Conservation (phyloP, 1,140 invertebrate species). For the Chelonus insularis region DNA sequence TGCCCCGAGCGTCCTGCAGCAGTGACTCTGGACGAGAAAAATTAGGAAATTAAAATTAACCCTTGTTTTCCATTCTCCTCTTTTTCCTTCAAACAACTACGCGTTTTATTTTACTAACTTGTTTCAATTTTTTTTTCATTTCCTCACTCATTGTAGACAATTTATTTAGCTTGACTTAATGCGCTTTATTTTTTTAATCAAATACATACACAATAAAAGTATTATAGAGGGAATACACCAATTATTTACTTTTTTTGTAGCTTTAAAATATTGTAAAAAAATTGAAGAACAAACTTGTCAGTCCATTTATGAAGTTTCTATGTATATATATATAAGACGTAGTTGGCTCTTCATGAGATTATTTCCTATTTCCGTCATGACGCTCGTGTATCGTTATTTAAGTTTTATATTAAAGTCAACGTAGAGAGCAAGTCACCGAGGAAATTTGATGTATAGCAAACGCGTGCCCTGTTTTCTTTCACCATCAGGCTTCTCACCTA, state of each 20-base stretch:
- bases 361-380: conserved; percentile 57
- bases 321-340: no score
- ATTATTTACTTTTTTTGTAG: no score
- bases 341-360: conserved; percentile 54
- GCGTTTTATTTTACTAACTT: no score
- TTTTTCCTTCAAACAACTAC: conserved; percentile 20
- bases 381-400: conserved; percentile 58
- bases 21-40: conserved; percentile 43
- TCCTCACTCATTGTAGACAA: background rate
- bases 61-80: conserved; percentile 30
- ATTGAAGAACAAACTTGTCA: no score
- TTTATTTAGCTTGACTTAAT: no score
- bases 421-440: conserved; percentile 33
- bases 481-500: conserved; percentile 36
- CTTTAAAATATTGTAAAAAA: no score
- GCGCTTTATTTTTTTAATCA: no score
- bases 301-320: no score
- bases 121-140: conserved; percentile 3
- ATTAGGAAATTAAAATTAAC: conserved; percentile 62
- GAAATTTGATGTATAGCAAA: conserved; percentile 56
- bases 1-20: conserved; percentile 26
- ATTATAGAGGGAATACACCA: no score
- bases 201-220: no score
- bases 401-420: conserved; percentile 58
- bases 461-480: conserved; percentile 56